Evolutionary conservation across 1,140 invertebrate species (phyloP).

Genomic region (Trichonephila clavipes): DNA sequence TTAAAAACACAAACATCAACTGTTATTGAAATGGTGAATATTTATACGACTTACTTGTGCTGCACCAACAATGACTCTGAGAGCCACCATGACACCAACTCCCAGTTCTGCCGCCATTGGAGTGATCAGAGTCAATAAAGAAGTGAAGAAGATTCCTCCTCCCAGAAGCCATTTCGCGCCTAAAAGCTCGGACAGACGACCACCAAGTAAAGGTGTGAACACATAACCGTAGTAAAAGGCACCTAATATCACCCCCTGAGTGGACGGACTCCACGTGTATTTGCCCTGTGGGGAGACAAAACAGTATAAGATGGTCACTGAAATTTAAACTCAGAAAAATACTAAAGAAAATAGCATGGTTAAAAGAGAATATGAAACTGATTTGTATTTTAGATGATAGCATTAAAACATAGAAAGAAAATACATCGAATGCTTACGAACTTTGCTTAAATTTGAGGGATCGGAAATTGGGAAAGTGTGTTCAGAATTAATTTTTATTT

Average conservation of each 20-base stretch:
- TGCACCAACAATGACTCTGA: conserved; percentile 75
- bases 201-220: conserved; percentile 90
- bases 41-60: conserved; percentile 54
- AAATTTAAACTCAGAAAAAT: no score
- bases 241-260: conserved; percentile 85
- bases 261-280: conserved; percentile 77
- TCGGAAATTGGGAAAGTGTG: no score
- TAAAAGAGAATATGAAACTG: no score
- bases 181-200: conserved; percentile 87
- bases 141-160: conserved; percentile 77
- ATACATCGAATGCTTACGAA: no score
- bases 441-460: no score
- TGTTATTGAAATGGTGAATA: no score
- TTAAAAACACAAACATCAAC: no score
- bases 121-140: conserved; percentile 75
- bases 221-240: conserved; percentile 95
- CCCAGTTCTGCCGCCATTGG: conserved; percentile 74
- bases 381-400: no score
- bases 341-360: no score
- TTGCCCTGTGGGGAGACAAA: conserved; percentile 46
- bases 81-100: conserved; percentile 69
- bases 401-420: no score
- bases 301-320: background rate
- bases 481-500: no score
- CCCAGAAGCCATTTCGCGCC: conserved; percentile 92